Evolutionary conservation across 2,797 vertebrate species (phyloP), one percentile per base, ranked within the genome.

Genomic region (Catostomus latipinnis): DNA sequence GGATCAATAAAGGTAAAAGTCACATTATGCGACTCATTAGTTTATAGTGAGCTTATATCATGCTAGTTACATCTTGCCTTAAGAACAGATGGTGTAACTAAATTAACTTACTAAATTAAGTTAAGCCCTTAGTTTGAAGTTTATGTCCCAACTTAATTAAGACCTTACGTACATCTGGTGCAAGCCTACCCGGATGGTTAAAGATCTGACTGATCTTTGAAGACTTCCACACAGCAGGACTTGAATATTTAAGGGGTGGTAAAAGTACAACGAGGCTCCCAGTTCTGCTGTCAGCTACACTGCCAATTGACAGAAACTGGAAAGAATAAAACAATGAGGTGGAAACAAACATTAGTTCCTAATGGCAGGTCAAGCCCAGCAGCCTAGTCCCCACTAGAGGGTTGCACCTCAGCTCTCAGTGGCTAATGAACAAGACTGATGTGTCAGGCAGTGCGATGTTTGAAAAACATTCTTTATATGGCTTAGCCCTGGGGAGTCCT

Each of bases 301-400:
- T 22, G 73, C 18, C 75, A 69, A 69, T 5, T 11, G 48, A 70
- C 66, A 65, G 9, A 65, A 75, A 43, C 6, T 11, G 18, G 61
- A 54, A 48, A 52, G 49, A 45, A 65, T 8, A 53, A 75, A 65
- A 75, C 50, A 77, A 52, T 61, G 56, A 18, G n/a, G 48, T 60
- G 46, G 16, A 69, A 61, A 10, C 9, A 61, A 69, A 77, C 45
- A 18, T 10, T 62, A 22, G 22, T 43, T 54, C 54, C 13, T 46
- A 75, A 16, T 9, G 56, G 46, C 66, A 61, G 10, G 54, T 60
- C 65, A 69, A 10, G 18, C 12, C 18, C 66, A 69, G 46, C 3
- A 1, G 50, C 14, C 7, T 45, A 57, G 13, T 65, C 53, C 4
- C 49, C 12, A 8, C 52, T 12, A 53, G 52, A 12, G 52, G 8